Evolutionary conservation across 2,113 vertebrate genomes (phyloP).

Genomic region (Eurypyga helias): DNA sequence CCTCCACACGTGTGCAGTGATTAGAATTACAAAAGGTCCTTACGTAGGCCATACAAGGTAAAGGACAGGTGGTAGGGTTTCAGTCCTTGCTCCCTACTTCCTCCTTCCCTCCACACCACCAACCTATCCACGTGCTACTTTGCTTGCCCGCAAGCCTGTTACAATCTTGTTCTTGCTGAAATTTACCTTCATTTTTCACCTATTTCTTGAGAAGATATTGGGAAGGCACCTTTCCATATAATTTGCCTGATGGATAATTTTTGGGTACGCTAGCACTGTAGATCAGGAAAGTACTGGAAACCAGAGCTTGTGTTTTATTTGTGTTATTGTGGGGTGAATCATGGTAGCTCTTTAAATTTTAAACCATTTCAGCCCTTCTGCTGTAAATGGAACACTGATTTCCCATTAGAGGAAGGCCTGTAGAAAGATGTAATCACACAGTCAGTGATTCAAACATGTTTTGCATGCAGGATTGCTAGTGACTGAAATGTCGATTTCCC

Average conservation of each 20-base stretch:
- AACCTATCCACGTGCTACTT: not conserved
- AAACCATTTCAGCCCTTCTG: not conserved
- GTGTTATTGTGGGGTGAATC: not conserved
- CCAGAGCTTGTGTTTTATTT: not conserved
- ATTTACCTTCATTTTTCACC: not conserved
- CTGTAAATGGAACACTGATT: not conserved
- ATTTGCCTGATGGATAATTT: not conserved
- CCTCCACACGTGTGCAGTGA: accelerated
- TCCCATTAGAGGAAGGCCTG: not conserved
- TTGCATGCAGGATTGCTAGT: not conserved
- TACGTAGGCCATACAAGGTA: not conserved
- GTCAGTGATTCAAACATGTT: not conserved
- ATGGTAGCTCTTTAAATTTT: not conserved
- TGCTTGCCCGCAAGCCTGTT: not conserved
- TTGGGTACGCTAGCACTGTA: not conserved
- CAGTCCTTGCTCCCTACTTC: not conserved
- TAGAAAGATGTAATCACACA: not conserved
- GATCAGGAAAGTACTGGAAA: not conserved
- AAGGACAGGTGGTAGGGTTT: not conserved
- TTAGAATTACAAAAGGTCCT: not conserved
- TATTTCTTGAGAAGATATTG: not conserved
- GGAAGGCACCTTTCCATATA: not conserved
- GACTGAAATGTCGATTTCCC: not conserved
- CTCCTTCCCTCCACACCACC: not conserved
- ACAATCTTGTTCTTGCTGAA: not conserved